A percentile compares a stretch with the other conserved stretches of the same genome.
These are phyloP conservation scores for Poeciliopsis presidionis DNA, from an alignment of 2,797 vertebrate genomes.

Conservation along the genomic window DNA sequence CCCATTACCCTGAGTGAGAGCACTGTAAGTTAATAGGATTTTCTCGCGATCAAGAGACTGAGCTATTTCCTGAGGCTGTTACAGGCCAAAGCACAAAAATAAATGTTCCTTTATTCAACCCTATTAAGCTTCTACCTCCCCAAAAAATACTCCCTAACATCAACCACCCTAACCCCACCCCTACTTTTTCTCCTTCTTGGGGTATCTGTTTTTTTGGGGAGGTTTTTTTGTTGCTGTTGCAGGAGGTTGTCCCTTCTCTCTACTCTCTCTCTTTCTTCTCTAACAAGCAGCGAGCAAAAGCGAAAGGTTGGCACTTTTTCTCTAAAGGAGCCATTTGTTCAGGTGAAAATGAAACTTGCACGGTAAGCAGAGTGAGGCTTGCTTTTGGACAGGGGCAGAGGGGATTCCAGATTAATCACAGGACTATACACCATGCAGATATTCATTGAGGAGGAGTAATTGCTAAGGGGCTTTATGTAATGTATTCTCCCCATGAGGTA, in stretches of 20 bases:
- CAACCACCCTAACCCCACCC: constrained; percentile 58
- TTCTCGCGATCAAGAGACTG: constrained; percentile 79
- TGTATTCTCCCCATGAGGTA: constrained; percentile 77
- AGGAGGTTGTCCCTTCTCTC: constrained; percentile 54
- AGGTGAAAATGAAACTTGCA: constrained; percentile 80
- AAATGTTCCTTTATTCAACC: constrained; percentile 82
- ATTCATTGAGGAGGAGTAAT: constrained; percentile 79
- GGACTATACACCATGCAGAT: constrained; percentile 69
- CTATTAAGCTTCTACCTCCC: constrained; percentile 57
- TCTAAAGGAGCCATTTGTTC: constrained; percentile 82
- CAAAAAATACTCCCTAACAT: constrained; percentile 41
- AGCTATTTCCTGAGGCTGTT: constrained; percentile 82
- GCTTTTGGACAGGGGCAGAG: constrained; percentile 65
- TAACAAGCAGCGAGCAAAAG: constrained; percentile 71
- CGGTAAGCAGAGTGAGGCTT: constrained; percentile 71
- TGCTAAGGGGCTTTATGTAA: constrained; percentile 76
- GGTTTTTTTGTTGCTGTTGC: constrained; percentile 62
- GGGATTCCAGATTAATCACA: constrained; percentile 79
- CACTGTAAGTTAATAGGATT: constrained; percentile 84
- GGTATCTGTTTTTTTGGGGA: constrained; percentile 74
- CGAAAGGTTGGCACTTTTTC: constrained; percentile 82
- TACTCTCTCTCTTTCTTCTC: constrained; percentile 17
- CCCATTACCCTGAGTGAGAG: constrained; percentile 80
- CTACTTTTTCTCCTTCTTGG: constrained; percentile 55
- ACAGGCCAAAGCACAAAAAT: constrained; percentile 82